Evolutionary conservation across 2,797 vertebrate species (phyloP).

Genomic region (Malurus leucopterus): DNA sequence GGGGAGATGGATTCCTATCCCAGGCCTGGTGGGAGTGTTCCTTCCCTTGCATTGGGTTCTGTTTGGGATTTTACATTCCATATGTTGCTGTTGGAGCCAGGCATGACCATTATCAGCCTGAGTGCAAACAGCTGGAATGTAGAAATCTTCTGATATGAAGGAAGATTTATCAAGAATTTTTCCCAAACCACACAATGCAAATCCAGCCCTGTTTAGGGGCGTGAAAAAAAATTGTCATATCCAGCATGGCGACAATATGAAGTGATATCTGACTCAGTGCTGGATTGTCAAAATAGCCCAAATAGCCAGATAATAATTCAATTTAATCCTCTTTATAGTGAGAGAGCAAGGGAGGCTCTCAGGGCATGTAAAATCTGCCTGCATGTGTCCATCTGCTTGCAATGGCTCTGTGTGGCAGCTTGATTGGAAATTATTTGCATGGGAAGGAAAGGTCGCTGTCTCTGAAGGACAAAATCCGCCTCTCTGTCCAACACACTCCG

Average conservation of each 20-base stretch:
- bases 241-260: neutral
- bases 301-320: neutral
- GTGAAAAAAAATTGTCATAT: neutral
- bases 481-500: conserved; percentile 6
- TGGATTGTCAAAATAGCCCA: neutral
- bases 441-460: conserved; percentile 10
- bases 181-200: neutral
- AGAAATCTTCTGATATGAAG: neutral
- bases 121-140: neutral
- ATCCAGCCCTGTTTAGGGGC: neutral
- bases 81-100: neutral
- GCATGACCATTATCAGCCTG: neutral
- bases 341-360: neutral
- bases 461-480: conserved; percentile 42
- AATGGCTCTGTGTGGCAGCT: neutral
- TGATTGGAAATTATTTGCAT: neutral
- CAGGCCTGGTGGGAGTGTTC: neutral
- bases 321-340: neutral
- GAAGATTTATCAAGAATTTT: neutral
- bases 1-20: neutral
- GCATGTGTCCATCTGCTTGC: neutral
- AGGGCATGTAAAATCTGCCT: neutral
- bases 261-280: neutral
- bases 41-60: neutral
- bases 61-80: neutral